Percentiles rank a stretch among this genome's conserved stretches.
phyloP scores from a whole-genome alignment of 1,140 invertebrate genomes.

The Limonius californicus region DNA sequence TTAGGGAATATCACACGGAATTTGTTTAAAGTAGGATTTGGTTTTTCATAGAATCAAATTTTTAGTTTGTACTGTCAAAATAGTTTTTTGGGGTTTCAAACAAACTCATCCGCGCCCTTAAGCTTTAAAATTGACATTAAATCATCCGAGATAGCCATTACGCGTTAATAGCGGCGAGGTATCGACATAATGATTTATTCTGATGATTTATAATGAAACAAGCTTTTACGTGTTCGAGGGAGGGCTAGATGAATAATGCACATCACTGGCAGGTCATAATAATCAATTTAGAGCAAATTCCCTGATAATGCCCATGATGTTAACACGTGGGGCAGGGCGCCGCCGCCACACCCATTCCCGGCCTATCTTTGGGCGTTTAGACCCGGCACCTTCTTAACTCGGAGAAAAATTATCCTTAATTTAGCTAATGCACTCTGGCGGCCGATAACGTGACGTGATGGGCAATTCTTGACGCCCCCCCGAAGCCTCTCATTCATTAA shows the following conservation, averaged over 20 bases:
- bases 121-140: too few relatives aligned
- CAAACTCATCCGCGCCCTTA: too few relatives aligned
- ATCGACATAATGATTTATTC: neutral
- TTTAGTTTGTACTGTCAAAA: too few relatives aligned
- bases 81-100: too few relatives aligned
- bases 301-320: neutral
- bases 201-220: neutral
- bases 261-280: neutral
- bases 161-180: neutral
- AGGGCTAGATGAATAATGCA: neutral
- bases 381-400: too few relatives aligned
- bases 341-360: neutral
- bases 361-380: neutral
- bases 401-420: conserved; percentile 3
- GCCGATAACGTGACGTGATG: neutral
- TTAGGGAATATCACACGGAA: too few relatives aligned
- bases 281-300: neutral
- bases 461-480: neutral
- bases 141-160: too few relatives aligned
- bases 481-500: neutral
- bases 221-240: conserved; percentile 2
- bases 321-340: neutral
- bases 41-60: too few relatives aligned
- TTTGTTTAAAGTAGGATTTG: too few relatives aligned
- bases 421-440: conserved; percentile 1